A percentile compares a stretch with the other conserved stretches of the same genome.
These are phyloP conservation scores for Prosapia bicincta DNA, from an alignment of 2,888 invertebrate genomes.

Conservation along the genomic window DNA sequence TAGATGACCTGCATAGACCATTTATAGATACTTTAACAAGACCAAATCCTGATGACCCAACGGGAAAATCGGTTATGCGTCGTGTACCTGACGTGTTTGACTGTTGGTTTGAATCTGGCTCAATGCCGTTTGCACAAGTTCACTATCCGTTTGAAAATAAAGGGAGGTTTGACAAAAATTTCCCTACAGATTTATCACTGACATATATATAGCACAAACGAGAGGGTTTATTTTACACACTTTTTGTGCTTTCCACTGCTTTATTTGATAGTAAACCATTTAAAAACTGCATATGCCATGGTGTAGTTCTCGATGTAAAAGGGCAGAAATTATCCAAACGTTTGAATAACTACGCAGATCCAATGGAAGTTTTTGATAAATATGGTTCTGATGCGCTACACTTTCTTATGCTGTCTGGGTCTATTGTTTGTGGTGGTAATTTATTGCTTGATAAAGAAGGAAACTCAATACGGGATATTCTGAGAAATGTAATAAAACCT, in stretches of 20 bases:
- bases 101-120: too few relatives aligned
- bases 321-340: conserved; percentile 13
- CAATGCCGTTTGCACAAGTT: conserved; percentile 96
- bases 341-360: too few relatives aligned
- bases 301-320: conserved; percentile 8
- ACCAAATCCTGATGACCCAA: conserved; percentile 33
- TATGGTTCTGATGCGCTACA: conserved; percentile 9
- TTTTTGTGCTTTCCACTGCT: conserved; percentile 58
- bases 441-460: too few relatives aligned
- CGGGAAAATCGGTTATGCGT: conserved; percentile 42
- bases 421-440: conserved; percentile 9
- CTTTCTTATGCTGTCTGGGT: conserved; percentile 8
- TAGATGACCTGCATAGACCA: conserved; percentile 21
- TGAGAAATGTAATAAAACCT: conserved; percentile 4
- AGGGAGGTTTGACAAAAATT: conserved; percentile 43
- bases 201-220: conserved; percentile 59
- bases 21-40: conserved; percentile 20
- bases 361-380: not conserved
- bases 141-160: conserved; percentile 67
- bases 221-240: conserved; percentile 61
- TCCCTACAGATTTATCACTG: conserved; percentile 61
- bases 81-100: conserved; percentile 84
- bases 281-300: conserved; percentile 43
- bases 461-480: not conserved
- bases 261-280: conserved; percentile 60